phyloP scores from a whole-genome alignment of 2,113 vertebrate genomes.

The Xerus inauris region DNA sequence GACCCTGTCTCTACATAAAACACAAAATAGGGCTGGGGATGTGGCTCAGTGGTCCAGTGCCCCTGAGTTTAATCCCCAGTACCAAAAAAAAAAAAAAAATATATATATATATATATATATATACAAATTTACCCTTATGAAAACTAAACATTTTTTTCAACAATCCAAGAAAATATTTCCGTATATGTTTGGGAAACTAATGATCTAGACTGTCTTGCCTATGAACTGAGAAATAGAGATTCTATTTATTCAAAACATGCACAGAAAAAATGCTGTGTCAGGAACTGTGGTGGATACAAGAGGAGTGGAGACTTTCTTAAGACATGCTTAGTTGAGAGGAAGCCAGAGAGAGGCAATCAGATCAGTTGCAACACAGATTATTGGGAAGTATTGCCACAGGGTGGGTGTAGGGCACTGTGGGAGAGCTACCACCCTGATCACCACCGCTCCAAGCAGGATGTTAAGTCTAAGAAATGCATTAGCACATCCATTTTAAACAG shows the following conservation, averaged over 20 bases:
- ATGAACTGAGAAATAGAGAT: background rate
- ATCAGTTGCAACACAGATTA: background rate
- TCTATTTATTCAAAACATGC: background rate
- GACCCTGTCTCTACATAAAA: no score
- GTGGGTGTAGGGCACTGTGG: background rate
- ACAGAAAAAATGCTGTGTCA: background rate
- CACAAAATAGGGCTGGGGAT: no score
- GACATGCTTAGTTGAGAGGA: background rate
- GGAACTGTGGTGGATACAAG: background rate
- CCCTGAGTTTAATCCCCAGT: no score
- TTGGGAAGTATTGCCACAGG: background rate
- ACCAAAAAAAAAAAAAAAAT: no score
- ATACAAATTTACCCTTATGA: background rate
- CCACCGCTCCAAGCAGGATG: background rate
- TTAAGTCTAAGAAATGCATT: background rate
- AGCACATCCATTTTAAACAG: background rate
- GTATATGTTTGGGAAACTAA: background rate
- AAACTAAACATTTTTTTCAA: background rate
- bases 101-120: no score
- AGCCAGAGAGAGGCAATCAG: background rate
- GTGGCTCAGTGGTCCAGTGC: no score
- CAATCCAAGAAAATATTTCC: background rate
- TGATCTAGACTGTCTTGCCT: background rate
- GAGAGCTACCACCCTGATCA: background rate
- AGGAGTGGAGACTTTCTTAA: background rate